Base-by-base conservation (phyloP, 2,797 vertebrate genomes). In the Gobio occitaniae region DNA sequence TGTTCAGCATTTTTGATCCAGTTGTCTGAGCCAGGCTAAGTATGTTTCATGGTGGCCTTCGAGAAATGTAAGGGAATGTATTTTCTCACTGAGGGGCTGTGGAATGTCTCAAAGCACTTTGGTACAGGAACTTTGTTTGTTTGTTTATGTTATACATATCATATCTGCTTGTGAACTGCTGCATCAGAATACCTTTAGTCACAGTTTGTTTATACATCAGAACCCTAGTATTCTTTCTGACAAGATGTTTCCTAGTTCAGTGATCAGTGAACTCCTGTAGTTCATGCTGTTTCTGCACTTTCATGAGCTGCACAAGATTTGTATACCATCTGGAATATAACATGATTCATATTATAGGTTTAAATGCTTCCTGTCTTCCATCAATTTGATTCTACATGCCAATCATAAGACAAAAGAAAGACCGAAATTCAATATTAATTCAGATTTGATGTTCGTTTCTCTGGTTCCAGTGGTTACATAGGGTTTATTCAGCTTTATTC, bases 71-170 rank as follows among this genome's bases (percentile, higher is more conserved):
- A 82, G 32, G 80, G 69, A 86, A 36, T 69, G 9, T 21, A 68
- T 83, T 72, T 82, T 56, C 25, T 61, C 21, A 82, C 84, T 76
- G 7, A 88, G 66, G 21, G 85, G 86, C 70, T 78, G 69, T 69
- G 65, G 19, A 85, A 44, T 6, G 36, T 86, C 32, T 86, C n/a
- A 76, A 75, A 81, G 89, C 90, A 92, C 90, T 91, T 93, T 92
- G 69, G 25, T 78, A 87, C 75, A 88, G 83, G 75, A 78, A 81
- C 81, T 86, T 50, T 89, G 29, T 63, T 47, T 78, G 16, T 86
- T 50, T 47, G 56, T 61, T 25, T 11, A 19, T 21, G 66, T 75
- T 17, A 83, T 61, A 54, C 65, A 65, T 90, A 59, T 77, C 56
- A 76, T 66, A 15, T 38, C 61, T 91, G 44, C 88, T 90, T 78